Conservation (phyloP, 1,140 invertebrate genomes). For the Sesamia nonagrioides region DNA sequence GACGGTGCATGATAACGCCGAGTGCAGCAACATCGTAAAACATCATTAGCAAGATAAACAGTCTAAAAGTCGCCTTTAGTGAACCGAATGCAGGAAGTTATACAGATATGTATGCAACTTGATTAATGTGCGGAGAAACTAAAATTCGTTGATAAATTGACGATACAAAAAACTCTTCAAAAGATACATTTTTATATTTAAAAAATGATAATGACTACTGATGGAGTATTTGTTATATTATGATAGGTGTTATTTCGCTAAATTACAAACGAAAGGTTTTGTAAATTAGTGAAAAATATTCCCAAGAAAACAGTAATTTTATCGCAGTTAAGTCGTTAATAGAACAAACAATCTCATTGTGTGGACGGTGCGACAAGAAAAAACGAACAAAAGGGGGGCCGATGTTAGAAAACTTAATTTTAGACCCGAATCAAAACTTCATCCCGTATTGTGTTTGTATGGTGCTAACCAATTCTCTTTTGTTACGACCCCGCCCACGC, state of each 20-base stretch:
- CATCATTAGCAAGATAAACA: slow-evolving; percentile 85
- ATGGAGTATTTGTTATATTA: slow-evolving; percentile 2
- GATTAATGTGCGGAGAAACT: slow-evolving; percentile 62
- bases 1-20: slow-evolving; percentile 76
- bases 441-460: slow-evolving; percentile 76
- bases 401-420: slow-evolving; percentile 84
- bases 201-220: slow-evolving; percentile 25
- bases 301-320: slow-evolving; percentile 40
- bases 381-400: slow-evolving; percentile 71
- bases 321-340: slow-evolving; percentile 40
- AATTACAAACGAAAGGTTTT: slow-evolving; percentile 29
- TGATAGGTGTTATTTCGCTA: slow-evolving; percentile 40
- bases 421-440: slow-evolving; percentile 83
- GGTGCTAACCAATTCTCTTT: slow-evolving; percentile 85
- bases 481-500: slow-evolving; percentile 81
- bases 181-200: not conserved
- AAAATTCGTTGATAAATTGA: slow-evolving; percentile 38
- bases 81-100: slow-evolving; percentile 70
- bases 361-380: slow-evolving; percentile 67
- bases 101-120: slow-evolving; percentile 65
- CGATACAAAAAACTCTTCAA: slow-evolving; percentile 12
- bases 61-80: slow-evolving; percentile 79
- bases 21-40: slow-evolving; percentile 81
- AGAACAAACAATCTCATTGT: slow-evolving; percentile 74
- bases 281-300: slow-evolving; percentile 33